A percentile compares a stretch with the other conserved stretches of the same genome.
These are phyloP conservation scores for Atrina japonica DNA, from an alignment of 2,888 invertebrate species.

Conservation along the genomic window DNA sequence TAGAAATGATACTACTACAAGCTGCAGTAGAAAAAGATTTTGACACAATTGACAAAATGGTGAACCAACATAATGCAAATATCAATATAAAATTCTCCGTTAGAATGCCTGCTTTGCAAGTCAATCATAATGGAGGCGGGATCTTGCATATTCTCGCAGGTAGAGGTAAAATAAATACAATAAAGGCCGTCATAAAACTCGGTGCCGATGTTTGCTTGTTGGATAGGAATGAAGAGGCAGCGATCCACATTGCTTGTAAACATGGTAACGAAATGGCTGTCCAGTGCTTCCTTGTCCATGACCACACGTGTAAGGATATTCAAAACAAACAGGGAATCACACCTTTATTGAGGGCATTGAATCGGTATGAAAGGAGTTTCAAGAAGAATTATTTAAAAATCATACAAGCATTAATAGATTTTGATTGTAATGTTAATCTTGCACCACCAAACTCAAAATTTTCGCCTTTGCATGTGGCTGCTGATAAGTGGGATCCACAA, in stretches of 20 bases:
- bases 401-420: constrained; percentile 57
- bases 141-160: constrained; percentile 62
- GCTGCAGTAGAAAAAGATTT: constrained; percentile 59
- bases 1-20: constrained; percentile 8
- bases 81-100: constrained; percentile 63
- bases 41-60: constrained; percentile 46
- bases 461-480: constrained; percentile 73
- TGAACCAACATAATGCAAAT: constrained; percentile 47
- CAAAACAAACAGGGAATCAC: constrained; percentile 69
- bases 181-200: constrained; percentile 58
- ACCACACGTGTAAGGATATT: constrained; percentile 56
- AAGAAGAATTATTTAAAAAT: constrained; percentile 60
- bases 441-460: constrained; percentile 55
- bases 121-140: constrained; percentile 59
- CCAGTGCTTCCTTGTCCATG: constrained; percentile 55
- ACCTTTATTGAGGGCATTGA: constrained; percentile 66
- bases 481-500: constrained; percentile 64
- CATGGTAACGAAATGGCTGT: constrained; percentile 64
- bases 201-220: constrained; percentile 59
- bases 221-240: constrained; percentile 64
- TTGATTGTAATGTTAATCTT: constrained; percentile 67
- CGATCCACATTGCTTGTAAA: constrained; percentile 68
- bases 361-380: constrained; percentile 61
- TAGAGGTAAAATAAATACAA: constrained; percentile 47
- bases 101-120: constrained; percentile 49